phyloP scores from a whole-genome alignment of 2,797 vertebrate genomes.

The Spondyliosoma cantharus region DNA sequence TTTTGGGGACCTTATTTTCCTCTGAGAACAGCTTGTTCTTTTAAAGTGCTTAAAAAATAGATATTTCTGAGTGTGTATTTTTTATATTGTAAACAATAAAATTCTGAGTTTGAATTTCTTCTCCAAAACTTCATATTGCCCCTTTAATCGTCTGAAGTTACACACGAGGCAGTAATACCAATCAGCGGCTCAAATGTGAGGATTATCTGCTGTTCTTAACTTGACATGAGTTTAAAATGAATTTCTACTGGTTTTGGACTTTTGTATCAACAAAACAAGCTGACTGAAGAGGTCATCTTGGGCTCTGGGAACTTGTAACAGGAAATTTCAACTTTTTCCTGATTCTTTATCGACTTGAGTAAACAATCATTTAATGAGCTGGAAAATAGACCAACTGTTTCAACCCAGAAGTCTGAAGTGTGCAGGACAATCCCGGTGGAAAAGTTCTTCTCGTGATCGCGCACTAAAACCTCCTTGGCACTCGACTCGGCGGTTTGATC shows the following conservation, averaged over 20 bases:
- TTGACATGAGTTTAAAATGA: background rate
- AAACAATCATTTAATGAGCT: background rate
- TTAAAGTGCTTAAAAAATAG: no score
- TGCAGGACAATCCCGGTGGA: background rate
- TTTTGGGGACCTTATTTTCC: no score
- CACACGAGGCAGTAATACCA: background rate
- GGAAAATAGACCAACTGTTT: background rate
- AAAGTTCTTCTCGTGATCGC: slow-evolving; percentile 5
- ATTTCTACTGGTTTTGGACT: background rate
- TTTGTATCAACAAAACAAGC: background rate
- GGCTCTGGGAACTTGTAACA: background rate
- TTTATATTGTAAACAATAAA: no score
- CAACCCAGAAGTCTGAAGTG: background rate
- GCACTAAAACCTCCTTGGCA: background rate
- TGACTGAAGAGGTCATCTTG: background rate
- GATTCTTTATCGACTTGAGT: background rate
- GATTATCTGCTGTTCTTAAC: background rate
- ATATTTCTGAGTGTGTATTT: no score
- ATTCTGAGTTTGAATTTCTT: no score
- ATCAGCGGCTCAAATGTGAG: background rate
- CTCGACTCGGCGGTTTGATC: slow-evolving; percentile 17
- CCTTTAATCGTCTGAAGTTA: background rate
- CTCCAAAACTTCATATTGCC: no score
- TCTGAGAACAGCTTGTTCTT: no score
- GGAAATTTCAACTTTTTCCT: background rate